Evolutionary conservation across 2,888 invertebrate species (phyloP).

Genomic region (Mesochorus sp.): DNA sequence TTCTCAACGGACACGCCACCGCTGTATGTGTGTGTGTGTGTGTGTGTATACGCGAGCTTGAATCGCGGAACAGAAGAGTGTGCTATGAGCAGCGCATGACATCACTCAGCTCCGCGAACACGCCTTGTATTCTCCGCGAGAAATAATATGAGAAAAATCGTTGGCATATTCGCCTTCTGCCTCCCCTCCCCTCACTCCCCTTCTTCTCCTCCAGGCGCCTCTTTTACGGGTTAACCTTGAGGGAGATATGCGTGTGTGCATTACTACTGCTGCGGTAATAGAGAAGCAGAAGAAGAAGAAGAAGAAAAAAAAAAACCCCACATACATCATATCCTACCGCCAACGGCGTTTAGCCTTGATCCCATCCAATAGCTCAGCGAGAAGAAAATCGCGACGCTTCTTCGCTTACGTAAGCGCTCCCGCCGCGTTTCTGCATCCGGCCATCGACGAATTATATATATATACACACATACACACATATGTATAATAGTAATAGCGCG

Average conservation of each 20-base stretch:
- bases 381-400: conserved; percentile 69
- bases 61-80: conserved; percentile 31
- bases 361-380: conserved; percentile 72
- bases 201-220: not conserved
- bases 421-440: conserved; percentile 52
- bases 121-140: conserved; percentile 35
- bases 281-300: conserved; percentile 4
- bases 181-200: not conserved
- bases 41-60: conserved; percentile 3
- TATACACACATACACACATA: conserved; percentile 11
- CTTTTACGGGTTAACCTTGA: conserved; percentile 30
- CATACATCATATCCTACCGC: conserved; percentile 28
- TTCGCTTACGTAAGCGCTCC: conserved; percentile 76
- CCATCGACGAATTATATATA: conserved; percentile 26
- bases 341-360: conserved; percentile 79
- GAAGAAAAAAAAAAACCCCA: conserved; percentile 3
- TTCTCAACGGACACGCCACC: conserved; percentile 14
- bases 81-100: conserved; percentile 23
- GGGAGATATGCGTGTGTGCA: conserved; percentile 36
- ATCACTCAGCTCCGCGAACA: conserved; percentile 37
- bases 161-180: not conserved
- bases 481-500: no score
- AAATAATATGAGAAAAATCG: conserved; percentile 23
- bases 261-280: conserved; percentile 37
- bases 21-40: not conserved